Base-by-base conservation (phyloP, 2,797 vertebrate species). In the Melanogrammus aeglefinus region DNA sequence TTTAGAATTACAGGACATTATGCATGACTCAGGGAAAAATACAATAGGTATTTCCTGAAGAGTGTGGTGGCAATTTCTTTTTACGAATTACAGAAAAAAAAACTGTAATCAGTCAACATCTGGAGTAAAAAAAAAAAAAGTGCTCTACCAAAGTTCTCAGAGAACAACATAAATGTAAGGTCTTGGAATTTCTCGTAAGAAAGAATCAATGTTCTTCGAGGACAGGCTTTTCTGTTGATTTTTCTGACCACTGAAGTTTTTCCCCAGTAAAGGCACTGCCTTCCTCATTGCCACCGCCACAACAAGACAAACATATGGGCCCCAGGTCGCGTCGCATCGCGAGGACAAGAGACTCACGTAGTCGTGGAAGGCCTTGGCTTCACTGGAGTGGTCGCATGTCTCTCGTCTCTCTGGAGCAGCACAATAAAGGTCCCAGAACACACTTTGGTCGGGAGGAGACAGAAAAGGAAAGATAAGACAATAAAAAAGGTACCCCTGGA, bases 341-440 rank as follows among this genome's bases (percentile, higher is more conserved):
- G 79, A 74, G 82, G 82, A 79, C 78, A 83, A 75, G 79, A 93
- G 79, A 93, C 98, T 98, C 95, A 99, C 98, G 10, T 99, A 99
- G 94, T 99, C 98, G 92, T 99, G 98, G 95, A 99, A 99, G 92
- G 98, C 98, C 93, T 99, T 99, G 8, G 97, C 97, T 96, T 99
- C 98, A 79, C 98, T 99, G 88, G 98, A 99, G 94, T 99, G 98
- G 94, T 99, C 98, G 95, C 98, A 99, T 92, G 97, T 97, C 92
- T 99, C 98, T 94, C 98, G 93, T 90, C 98, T 96, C 94, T 99
- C 98, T 51, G 98, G 98, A 88, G 98, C 98, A 75, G 98, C 97
- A 91, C 98, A 99, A 94, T 99, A 99, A 89, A 99, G 95, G 95
- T 99, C 98, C 98, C 98, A 99, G 92, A 99, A 99, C 86, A 99